Percentiles rank a stretch among this genome's conserved stretches.
These are phyloP conservation scores for Bagarius yarrelli DNA, from an alignment of 2,113 vertebrate genomes.

Conservation along the genomic window DNA sequence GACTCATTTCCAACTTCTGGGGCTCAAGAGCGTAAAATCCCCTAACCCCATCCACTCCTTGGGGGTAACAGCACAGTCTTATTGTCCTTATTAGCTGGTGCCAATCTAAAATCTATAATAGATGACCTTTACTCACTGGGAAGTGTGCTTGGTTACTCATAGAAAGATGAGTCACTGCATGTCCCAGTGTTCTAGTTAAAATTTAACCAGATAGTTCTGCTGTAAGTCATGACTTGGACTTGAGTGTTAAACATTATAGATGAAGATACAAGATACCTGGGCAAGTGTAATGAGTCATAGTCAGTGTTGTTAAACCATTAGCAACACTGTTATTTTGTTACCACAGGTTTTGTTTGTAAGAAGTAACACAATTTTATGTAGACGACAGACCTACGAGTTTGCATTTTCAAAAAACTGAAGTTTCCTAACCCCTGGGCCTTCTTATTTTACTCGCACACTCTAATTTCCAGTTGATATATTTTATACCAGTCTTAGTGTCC, in stretches of 20 bases:
- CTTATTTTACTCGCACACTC: neutral
- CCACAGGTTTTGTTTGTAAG: neutral
- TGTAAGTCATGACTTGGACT: neutral
- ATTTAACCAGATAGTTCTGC: neutral
- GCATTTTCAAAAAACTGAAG: neutral
- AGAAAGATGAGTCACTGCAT: neutral
- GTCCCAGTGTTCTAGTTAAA: neutral
- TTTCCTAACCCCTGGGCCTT: neutral
- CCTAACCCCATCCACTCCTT: conserved; percentile 21
- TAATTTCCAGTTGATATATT: neutral
- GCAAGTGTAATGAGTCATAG: neutral
- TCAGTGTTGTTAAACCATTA: neutral
- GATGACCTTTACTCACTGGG: neutral
- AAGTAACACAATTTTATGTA: no score
- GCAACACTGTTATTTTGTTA: neutral
- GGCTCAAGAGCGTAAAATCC: conserved; percentile 29
- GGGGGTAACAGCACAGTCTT: conserved; percentile 12
- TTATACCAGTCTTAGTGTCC: neutral
- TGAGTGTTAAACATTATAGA: neutral
- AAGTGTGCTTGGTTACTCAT: conserved; percentile 24
- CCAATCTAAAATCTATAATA: neutral
- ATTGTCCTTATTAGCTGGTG: conserved; percentile 20
- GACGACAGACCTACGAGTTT: neutral
- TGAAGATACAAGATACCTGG: neutral
- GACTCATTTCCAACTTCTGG: conserved; percentile 39